These are phyloP conservation scores for Chrysolina haemoptera DNA, from an alignment of 2,888 invertebrate genomes.

Conservation along the genomic window DNA sequence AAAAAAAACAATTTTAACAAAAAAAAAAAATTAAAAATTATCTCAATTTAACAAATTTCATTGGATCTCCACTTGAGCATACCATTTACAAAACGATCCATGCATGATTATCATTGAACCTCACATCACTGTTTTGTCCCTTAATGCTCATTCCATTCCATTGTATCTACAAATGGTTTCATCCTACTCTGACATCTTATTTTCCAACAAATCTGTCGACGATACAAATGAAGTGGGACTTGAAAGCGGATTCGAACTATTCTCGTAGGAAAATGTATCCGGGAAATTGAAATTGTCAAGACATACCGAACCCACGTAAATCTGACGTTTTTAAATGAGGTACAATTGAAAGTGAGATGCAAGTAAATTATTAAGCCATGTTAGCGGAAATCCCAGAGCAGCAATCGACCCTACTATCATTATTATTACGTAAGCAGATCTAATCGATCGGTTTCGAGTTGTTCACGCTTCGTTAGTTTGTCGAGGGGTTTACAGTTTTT, in stretches of 20 bases:
- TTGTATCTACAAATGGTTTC: too few species aligned
- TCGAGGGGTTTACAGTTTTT: constrained; percentile 4
- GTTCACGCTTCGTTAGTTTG: background rate
- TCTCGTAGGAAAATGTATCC: background rate
- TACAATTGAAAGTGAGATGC: background rate
- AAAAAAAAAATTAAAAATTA: too few species aligned
- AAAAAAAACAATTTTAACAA: too few species aligned
- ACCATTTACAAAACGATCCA: too few species aligned
- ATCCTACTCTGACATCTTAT: background rate
- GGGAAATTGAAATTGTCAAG: background rate
- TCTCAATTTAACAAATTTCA: too few species aligned
- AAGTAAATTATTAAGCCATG: background rate
- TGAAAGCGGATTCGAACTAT: background rate
- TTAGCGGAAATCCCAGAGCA: background rate
- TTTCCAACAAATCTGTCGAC: background rate
- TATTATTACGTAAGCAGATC: constrained; percentile 12
- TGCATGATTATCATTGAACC: too few species aligned
- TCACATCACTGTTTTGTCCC: too few species aligned
- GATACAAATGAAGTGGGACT: background rate
- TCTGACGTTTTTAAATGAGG: background rate
- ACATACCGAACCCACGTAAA: background rate
- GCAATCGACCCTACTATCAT: background rate
- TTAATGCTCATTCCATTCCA: too few species aligned
- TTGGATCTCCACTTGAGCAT: too few species aligned
- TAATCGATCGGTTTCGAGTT: constrained; percentile 1